phyloP scores from a whole-genome alignment of 2,113 vertebrate species.

The Tupaia chinensis region DNA sequence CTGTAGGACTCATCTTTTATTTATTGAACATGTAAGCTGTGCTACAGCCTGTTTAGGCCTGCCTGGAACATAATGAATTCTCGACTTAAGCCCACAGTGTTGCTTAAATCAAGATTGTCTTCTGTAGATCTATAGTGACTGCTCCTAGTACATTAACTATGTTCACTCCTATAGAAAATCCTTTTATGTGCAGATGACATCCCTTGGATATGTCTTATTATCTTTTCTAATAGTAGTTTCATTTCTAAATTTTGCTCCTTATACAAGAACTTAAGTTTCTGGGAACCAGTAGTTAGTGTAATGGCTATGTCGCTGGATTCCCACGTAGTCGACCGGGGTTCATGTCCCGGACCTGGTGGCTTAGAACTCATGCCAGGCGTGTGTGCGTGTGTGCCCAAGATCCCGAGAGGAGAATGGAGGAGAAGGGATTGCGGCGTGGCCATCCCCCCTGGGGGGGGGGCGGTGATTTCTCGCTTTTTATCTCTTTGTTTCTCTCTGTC shows the following conservation, averaged over 20 bases:
- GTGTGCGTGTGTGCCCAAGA: too few species aligned
- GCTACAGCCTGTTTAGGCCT: background rate
- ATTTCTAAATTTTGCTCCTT: background rate
- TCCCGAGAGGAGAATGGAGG: too few species aligned
- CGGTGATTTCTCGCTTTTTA: too few species aligned
- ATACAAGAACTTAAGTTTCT: too few species aligned
- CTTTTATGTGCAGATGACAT: background rate
- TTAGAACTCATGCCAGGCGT: too few species aligned
- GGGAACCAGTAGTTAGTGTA: too few species aligned
- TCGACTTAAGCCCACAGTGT: background rate
- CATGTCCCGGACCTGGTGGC: too few species aligned
- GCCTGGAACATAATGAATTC: background rate
- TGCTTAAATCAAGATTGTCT: background rate
- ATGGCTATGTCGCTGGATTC: too few species aligned
- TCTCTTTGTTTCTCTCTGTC: too few species aligned
- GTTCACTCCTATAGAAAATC: background rate
- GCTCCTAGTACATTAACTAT: background rate
- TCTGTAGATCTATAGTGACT: background rate
- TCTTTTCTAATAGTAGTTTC: background rate
- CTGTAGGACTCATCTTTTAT: background rate
- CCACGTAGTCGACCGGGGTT: too few species aligned
- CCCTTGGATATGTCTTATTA: background rate
- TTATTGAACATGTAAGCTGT: slow-evolving; percentile 33
- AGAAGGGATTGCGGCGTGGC: too few species aligned
- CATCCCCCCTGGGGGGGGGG: too few species aligned